These are phyloP conservation scores for Listrodromus nycthemerus DNA, from an alignment of 2,888 invertebrate species.

Conservation along the genomic window DNA sequence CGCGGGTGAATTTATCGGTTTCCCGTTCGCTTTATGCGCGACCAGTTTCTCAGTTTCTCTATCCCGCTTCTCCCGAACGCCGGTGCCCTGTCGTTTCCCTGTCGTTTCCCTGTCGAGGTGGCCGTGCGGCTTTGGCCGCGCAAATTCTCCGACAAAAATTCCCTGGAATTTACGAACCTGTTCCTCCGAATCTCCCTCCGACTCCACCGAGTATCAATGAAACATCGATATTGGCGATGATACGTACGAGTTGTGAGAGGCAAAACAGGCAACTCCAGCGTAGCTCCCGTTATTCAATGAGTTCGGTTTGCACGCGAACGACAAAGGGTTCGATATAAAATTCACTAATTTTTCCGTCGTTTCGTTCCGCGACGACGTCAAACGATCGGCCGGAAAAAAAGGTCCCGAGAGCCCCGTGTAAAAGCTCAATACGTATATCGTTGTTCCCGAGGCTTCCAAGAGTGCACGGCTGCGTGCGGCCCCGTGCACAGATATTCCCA, in stretches of 20 bases:
- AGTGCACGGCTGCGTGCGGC: constrained; percentile 6
- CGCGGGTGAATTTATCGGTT: constrained; percentile 69
- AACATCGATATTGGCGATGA: constrained; percentile 72
- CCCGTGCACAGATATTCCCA: neutral
- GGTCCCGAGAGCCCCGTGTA: neutral
- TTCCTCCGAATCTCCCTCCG: constrained; percentile 17
- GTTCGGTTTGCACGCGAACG: constrained; percentile 30
- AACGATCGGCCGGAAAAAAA: neutral
- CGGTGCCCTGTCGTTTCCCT: constrained; percentile 53
- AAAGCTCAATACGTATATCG: constrained; percentile 34
- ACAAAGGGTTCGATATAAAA: constrained; percentile 48
- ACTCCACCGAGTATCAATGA: constrained; percentile 67
- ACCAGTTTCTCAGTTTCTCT: constrained; percentile 55
- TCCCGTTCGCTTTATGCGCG: constrained; percentile 67
- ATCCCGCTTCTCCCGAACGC: constrained; percentile 39
- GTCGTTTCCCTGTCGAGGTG: constrained; percentile 56
- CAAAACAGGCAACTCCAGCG: constrained; percentile 32
- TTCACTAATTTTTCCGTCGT: constrained; percentile 49
- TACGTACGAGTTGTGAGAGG: constrained; percentile 50
- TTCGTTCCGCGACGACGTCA: constrained; percentile 32
- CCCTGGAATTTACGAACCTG: constrained; percentile 3
- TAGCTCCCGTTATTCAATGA: constrained; percentile 60
- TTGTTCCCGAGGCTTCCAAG: neutral
- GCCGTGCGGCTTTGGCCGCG: constrained; percentile 16
- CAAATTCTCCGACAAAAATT: constrained; percentile 29